phyloP scores from a whole-genome alignment of 2,888 invertebrate species.

The Stenurella melanura region DNA sequence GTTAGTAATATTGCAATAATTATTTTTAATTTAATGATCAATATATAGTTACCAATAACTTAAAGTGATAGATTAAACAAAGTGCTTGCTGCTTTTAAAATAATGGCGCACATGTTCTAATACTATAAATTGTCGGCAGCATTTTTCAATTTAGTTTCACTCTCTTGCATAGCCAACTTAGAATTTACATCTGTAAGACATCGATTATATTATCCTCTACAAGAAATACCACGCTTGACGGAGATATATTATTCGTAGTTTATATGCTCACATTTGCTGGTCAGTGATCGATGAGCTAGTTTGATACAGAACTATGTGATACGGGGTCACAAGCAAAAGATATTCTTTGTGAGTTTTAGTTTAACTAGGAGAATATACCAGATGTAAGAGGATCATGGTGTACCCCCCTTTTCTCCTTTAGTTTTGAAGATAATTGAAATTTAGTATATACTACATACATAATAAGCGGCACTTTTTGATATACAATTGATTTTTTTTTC shows the following conservation, averaged over 20 bases:
- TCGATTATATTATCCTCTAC: neutral
- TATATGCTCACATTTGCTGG: neutral
- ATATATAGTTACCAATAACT: neutral
- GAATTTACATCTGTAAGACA: conserved; percentile 3
- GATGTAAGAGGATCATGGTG: no score
- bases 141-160: neutral
- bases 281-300: neutral
- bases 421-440: no score
- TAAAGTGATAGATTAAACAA: neutral
- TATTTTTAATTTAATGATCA: neutral
- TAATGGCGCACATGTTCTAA: neutral
- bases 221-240: conserved; percentile 3
- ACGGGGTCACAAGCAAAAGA: neutral
- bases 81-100: neutral
- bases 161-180: neutral
- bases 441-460: no score
- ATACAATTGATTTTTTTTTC: no score
- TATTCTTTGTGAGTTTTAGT: neutral
- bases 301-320: neutral
- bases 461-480: no score
- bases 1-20: neutral
- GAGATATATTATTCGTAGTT: conserved; percentile 6
- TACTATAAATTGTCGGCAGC: neutral
- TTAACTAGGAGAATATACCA: no score
- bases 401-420: no score